A percentile compares a stretch with the other conserved stretches of the same genome.
phyloP scores from a whole-genome alignment of 2,888 invertebrate genomes.

The Sthenelais limicola region DNA sequence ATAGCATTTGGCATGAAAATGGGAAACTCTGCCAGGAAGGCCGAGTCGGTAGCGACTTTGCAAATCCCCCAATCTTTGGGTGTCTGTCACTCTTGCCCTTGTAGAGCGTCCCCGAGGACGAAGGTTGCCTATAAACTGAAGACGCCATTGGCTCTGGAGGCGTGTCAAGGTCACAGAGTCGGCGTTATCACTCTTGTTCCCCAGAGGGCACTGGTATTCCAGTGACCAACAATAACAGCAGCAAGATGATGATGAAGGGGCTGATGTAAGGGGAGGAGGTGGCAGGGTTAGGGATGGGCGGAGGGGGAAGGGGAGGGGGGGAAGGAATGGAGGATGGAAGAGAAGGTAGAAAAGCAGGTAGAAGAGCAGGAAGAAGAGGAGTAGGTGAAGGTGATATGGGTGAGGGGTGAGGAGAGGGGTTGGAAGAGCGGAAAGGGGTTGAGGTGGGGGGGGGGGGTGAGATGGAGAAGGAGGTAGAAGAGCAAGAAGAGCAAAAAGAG shows the following conservation, averaged over 20 bases:
- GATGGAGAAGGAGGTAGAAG: too few relatives aligned
- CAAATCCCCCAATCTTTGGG: conserved; percentile 37
- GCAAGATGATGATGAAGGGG: too few relatives aligned
- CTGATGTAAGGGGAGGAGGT: too few relatives aligned
- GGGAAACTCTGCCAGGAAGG: neutral
- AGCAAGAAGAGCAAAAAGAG: too few relatives aligned
- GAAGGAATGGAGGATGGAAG: neutral
- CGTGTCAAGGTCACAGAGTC: too few relatives aligned
- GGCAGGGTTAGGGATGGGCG: too few relatives aligned
- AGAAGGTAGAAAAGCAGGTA: neutral
- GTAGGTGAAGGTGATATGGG: neutral
- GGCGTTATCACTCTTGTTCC: too few relatives aligned
- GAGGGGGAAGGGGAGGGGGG: neutral
- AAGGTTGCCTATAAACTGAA: neutral
- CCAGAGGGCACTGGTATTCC: too few relatives aligned
- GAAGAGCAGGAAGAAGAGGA: neutral
- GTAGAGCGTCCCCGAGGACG: neutral
- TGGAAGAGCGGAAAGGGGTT: too few relatives aligned
- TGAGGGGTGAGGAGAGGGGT: too few relatives aligned
- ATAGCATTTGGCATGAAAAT: conserved; percentile 36
- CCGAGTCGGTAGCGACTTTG: neutral
- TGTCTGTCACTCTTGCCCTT: conserved; percentile 15
- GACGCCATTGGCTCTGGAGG: conserved; percentile 6
- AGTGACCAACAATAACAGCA: too few relatives aligned
- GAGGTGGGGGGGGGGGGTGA: too few relatives aligned